Conservation (phyloP, 92 coral and sea anemone species). For the Phenganax subtilis region DNA sequence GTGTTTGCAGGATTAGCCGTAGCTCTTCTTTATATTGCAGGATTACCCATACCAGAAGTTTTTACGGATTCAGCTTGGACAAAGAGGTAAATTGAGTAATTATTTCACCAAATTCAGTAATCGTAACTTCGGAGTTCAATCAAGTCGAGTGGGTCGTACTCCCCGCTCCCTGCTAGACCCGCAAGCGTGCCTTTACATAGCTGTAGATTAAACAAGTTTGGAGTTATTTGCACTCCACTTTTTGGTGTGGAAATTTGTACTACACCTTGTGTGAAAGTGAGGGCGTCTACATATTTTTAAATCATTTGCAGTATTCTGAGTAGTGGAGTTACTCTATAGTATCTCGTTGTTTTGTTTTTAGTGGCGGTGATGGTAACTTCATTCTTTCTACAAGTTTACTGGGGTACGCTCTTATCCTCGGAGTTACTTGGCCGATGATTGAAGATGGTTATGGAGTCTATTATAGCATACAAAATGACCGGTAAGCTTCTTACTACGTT, state of each 20-base stretch:
- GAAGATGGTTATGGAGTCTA: slow-evolving; percentile 83
- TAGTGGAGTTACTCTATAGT: background rate
- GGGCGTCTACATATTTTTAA: background rate
- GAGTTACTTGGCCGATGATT: slow-evolving; percentile 78
- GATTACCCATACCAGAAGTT: slow-evolving; percentile 77
- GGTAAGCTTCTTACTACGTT: slow-evolving; percentile 43
- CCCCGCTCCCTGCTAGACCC: background rate
- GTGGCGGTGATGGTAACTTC: slow-evolving; percentile 92
- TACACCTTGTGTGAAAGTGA: too few species aligned
- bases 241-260: too few species aligned
- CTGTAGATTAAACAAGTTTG: background rate
- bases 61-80: slow-evolving; percentile 82
- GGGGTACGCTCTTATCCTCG: slow-evolving; percentile 59
- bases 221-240: background rate
- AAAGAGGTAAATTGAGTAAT: slow-evolving; percentile 51
- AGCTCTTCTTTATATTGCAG: slow-evolving; percentile 29
- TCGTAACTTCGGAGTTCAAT: too few species aligned
- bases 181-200: background rate
- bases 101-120: background rate
- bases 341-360: slow-evolving; percentile 23
- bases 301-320: background rate
- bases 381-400: slow-evolving; percentile 77
- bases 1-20: too few species aligned
- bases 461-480: slow-evolving; percentile 67
- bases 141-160: too few species aligned